A percentile compares a stretch with the other conserved stretches of the same genome.
Conservation (phyloP, 1,140 invertebrate species). For the Nomia melanderi region DNA sequence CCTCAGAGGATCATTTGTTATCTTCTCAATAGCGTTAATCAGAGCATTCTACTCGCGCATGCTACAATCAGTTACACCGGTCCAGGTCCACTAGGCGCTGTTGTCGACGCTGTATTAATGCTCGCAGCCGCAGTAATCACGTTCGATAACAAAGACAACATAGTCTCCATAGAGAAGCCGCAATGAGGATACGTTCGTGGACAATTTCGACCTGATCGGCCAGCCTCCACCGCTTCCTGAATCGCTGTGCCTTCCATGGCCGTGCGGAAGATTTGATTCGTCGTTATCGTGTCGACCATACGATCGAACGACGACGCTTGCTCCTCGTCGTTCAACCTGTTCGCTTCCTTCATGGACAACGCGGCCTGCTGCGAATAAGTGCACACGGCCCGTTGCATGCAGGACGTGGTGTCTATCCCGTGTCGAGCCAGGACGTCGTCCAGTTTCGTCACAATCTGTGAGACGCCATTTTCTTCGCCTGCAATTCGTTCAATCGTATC, state of each 20-base stretch:
- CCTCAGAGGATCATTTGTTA: no score
- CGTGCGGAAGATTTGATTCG: constrained; percentile 87
- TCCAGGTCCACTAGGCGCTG: constrained; percentile 51
- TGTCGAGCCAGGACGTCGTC: constrained; percentile 87
- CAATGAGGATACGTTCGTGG: constrained; percentile 73
- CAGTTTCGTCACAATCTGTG: constrained; percentile 85
- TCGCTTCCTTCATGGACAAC: constrained; percentile 58
- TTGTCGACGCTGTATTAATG: constrained; percentile 32
- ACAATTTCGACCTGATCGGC: constrained; percentile 75
- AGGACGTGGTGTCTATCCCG: constrained; percentile 89
- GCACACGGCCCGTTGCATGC: constrained; percentile 89
- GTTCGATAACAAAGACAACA: constrained; percentile 71
- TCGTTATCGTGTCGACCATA: constrained; percentile 84
- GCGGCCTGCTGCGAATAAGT: constrained; percentile 87
- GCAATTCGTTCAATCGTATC: constrained; percentile 8
- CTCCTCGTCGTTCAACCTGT: constrained; percentile 83
- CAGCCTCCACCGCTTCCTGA: constrained; percentile 87
- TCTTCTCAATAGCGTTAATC: no score
- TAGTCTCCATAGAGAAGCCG: constrained; percentile 75
- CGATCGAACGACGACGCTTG: constrained; percentile 85
- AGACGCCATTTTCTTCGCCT: constrained; percentile 86
- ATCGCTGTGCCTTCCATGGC: constrained; percentile 89
- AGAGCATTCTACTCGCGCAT: no score
- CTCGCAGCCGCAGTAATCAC: constrained; percentile 51
- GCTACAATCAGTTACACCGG: constrained; percentile 37